Percentiles rank a stretch among this genome's conserved stretches.
phyloP scores from a whole-genome alignment of 2,888 invertebrate genomes.

The Rapana venosa region DNA sequence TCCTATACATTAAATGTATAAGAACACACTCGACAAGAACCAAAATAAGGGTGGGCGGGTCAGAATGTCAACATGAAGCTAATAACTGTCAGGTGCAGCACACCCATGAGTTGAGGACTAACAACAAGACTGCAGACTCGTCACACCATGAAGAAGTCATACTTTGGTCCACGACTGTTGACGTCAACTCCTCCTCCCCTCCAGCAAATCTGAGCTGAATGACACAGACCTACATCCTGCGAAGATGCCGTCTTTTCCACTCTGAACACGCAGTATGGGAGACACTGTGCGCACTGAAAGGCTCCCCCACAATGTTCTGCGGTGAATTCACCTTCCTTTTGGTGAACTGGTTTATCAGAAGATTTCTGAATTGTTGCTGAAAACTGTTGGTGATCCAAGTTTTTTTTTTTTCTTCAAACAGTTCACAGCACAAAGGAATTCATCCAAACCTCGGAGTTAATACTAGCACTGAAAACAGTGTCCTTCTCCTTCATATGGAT shows the following conservation, averaged over 20 bases:
- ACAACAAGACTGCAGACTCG: neutral
- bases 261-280: neutral
- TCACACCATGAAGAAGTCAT: neutral
- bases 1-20: neutral
- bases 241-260: neutral
- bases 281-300: neutral
- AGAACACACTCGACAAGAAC: neutral
- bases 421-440: slow-evolving; percentile 10
- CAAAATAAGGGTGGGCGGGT: neutral
- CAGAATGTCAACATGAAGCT: neutral
- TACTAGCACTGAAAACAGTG: slow-evolving; percentile 13
- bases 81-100: neutral
- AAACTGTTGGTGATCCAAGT: neutral
- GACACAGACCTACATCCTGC: neutral
- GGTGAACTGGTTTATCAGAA: neutral
- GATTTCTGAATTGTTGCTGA: neutral
- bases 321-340: neutral
- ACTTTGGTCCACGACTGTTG: slow-evolving; percentile 4
- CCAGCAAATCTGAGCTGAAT: neutral
- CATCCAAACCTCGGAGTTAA: neutral
- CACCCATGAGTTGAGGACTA: neutral
- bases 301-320: neutral
- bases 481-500: neutral
- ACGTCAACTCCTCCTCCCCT: neutral
- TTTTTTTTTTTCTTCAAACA: neutral